Evolutionary conservation across 2,113 vertebrate species (phyloP), one percentile per base, ranked within the genome.

Genomic region (Leptobrachium ailaonicum): DNA sequence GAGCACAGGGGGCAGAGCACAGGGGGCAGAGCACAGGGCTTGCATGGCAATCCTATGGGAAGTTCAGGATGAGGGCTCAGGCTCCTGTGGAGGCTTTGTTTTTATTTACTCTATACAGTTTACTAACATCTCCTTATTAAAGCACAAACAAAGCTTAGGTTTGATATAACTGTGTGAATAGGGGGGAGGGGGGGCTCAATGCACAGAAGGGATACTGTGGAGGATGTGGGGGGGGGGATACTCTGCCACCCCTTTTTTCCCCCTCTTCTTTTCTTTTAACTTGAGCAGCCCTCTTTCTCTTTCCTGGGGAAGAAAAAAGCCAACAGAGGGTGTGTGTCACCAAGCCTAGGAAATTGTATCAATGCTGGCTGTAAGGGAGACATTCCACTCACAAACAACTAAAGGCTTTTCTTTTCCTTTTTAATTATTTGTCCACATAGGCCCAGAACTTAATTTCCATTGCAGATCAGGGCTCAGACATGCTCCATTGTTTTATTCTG

Each of bases 261-360:
- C 20, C 20, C 20, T 1, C 20, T 32, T 32, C 20, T 32, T 32
- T 32, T 32, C 20, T 86, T 85, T 84, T 72, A 81, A 85, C 83
- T 82, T 13, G 83, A 83, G 85, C 80, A 84, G 77, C 86, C 86
- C 83, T 85, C 71, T 73, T 81, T 84, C 63, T 71, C 71, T 20
- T 71, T 62, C 75, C 64, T 72, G 72, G 62, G 20, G 20, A 10
- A 7, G 20, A 10, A 7, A 63, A 71, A 82, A 84, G 68, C 79
- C 83, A 85, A 87, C 86, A 86, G 85, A 73, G 83, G 82, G 84
- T 77, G 88, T 87, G 88, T 82, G 85, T 91, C 92, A 88, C 91
- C 90, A 91, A 92, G 92, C 91, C 89, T 92, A 90, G 90, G 91
- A 94, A 95, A 88, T 89, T 77, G 80, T 82, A 86, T 90, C 87